Evolutionary conservation across 2,797 vertebrate species (phyloP).

Genomic region (Amblyopsis hoosieri): DNA sequence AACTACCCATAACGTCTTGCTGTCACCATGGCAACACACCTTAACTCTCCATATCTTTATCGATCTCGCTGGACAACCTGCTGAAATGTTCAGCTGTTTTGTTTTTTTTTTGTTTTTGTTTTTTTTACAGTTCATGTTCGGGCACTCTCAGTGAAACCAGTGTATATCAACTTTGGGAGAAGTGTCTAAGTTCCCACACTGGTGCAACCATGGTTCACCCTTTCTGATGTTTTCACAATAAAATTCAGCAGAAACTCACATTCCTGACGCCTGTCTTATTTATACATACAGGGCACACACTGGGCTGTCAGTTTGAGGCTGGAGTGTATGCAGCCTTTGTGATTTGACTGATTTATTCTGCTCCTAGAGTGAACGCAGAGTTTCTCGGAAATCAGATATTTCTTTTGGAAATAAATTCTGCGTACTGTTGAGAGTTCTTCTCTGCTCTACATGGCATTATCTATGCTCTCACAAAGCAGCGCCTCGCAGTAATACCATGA

Average conservation of each 20-base stretch:
- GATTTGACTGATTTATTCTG: no score
- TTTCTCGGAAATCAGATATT: no score
- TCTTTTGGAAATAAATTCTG: no score
- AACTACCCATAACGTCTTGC: conserved; percentile 4
- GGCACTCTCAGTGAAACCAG: conserved; percentile 19
- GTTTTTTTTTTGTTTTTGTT: neutral
- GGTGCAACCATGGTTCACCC: conserved; percentile 35
- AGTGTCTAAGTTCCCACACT: conserved; percentile 27
- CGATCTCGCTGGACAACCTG: conserved; percentile 16
- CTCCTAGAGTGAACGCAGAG: no score
- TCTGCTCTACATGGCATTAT: no score
- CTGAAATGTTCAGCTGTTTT: neutral
- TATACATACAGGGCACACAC: neutral
- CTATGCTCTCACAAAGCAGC: no score
- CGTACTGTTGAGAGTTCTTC: no score
- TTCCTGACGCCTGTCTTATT: neutral
- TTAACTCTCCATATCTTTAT: conserved; percentile 25
- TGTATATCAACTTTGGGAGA: conserved; percentile 31
- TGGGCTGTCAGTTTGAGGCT: no score
- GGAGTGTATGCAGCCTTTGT: no score
- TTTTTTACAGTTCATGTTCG: conserved; percentile 16
- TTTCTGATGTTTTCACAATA: conserved; percentile 67
- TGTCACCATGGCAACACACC: conserved; percentile 52
- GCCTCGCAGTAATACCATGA: no score
- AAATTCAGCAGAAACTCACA: conserved; percentile 51